A percentile compares a stretch with the other conserved stretches of the same genome.
These are phyloP conservation scores for Squalus acanthias DNA, from an alignment of 2,797 vertebrate genomes.

Conservation along the genomic window DNA sequence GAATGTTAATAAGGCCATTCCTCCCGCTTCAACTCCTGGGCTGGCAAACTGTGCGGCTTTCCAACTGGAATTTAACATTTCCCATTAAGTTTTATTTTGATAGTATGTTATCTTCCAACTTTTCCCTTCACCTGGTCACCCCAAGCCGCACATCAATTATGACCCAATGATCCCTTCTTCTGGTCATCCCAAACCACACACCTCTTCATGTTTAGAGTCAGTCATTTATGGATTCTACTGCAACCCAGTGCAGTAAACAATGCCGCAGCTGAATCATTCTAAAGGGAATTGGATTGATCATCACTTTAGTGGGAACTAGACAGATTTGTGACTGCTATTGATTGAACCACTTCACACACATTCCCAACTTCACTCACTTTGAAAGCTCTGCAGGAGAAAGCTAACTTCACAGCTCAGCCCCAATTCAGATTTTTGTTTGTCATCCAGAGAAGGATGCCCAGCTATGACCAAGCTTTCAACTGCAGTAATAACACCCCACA, in stretches of 20 bases:
- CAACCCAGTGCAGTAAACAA: background rate
- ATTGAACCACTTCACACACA: background rate
- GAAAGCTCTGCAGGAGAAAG: background rate
- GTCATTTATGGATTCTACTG: background rate
- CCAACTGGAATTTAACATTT: background rate
- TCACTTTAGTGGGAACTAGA: background rate
- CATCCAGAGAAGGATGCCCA: no score
- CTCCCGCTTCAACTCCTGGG: background rate
- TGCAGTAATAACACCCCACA: background rate
- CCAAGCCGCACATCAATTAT: background rate
- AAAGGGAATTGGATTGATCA: background rate
- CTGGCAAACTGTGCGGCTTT: background rate
- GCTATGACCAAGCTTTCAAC: background rate
- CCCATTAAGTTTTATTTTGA: background rate
- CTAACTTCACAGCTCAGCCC: background rate
- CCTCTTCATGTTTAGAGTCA: background rate
- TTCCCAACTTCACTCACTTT: background rate
- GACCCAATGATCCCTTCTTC: background rate
- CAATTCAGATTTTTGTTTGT: background rate
- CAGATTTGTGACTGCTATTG: slow-evolving; percentile 3
- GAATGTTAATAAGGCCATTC: background rate
- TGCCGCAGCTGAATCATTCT: background rate
- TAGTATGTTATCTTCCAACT: background rate
- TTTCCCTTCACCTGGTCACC: background rate
- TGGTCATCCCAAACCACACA: background rate